Base-by-base conservation (phyloP, 2,113 vertebrate species). In the Ivindomyrus marchei region DNA sequence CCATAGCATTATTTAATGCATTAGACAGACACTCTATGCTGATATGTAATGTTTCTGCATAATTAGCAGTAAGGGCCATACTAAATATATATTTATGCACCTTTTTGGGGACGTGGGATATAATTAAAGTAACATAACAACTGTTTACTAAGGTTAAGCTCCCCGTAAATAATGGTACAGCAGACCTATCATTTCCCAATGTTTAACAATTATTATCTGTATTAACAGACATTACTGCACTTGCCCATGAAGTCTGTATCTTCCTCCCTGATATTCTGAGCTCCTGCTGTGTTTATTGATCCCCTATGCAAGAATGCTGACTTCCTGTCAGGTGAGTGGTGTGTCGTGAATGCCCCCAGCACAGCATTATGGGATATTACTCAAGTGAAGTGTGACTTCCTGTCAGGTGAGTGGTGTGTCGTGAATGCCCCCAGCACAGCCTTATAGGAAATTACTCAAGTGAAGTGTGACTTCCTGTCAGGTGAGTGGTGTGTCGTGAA, bases 401-500 rank as follows among this genome's bases (percentile, higher is more conserved):
- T 27, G 27, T 90, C 90, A 88, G 74, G 87, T 85, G 85, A 91
- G 85, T n/a, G 84, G 21, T 80, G 3, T 88, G 66, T 53, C 45
- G n/a, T 50, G 90, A 87, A 47, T 86, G 31, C 52, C 70, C 66
- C 31, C 62, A 66, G 7, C 77, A 70, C 74, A 88, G 87, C 90
- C 80, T 74, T 85, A 90, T 85, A 47, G 47, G 80, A 88, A 66
- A 91, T 85, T 84, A 89, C 89, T 90, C 74, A 91, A 89, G 83
- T 86, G 90, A 92, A 47, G 89, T 52, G 31, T 31, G 31, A 31
- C 46, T 77, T 70, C 84, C 88, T 70, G 49, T 90, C 90, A 88
- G 74, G 87, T 85, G 85, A 91, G 85, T n/a, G 84, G 21, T 80
- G 3, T 88, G 66, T 53, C 45, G n/a, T 50, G 90, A 87, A 47